Evolutionary conservation across 2,113 vertebrate genomes (phyloP), one percentile per base, ranked within the genome.

Genomic region (Rallus limicola): DNA sequence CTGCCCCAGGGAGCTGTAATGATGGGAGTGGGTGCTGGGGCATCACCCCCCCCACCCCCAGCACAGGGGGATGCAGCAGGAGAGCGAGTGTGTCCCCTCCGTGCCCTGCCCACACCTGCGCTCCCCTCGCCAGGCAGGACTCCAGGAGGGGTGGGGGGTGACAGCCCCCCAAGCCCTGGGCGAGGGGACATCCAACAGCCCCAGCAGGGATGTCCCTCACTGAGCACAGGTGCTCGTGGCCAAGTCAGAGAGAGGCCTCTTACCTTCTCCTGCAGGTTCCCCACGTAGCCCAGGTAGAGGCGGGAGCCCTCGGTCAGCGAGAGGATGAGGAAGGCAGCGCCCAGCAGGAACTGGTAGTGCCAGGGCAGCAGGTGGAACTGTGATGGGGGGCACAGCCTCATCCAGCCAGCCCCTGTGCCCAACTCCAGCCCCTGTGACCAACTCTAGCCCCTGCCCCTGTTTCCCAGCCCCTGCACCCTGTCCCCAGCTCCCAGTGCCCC

Each of bases 211-310:
- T 2, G 0, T 25, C 31, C 42, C n/a, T 16, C 40, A 3, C 56
- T 4, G 4, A 67, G 63, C 33, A 19, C 19, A 20, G 23, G n/a
- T 46, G 5, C 36, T 23, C 5, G 29, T 3, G 24, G 52, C 56
- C 13, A 9, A 40, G 60, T 46, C n/a, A 42, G 24, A 50, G 65
- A 14, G 13, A 20, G 0, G 0, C 13, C 8, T 0, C 63, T 97
- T 93, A 99, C 99, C 98, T 98, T 99, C 91, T 99, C 98, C 84
- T 98, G 97, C 18, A 99, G 98, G 96, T 99, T 99, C 40, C 99
- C 99, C 62, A 98, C 33, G 44, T 98, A 99, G 58, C 99, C 98
- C 87, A 99, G 97, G 92, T 98, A 98, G 40, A 99, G 97, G 15
- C 99, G 97, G 44, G 96, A 76, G 31, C 92, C 95, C 87, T 99